These are phyloP conservation scores for Dicyrtoma fusca DNA, from an alignment of 2,888 invertebrate genomes.

Conservation along the genomic window DNA sequence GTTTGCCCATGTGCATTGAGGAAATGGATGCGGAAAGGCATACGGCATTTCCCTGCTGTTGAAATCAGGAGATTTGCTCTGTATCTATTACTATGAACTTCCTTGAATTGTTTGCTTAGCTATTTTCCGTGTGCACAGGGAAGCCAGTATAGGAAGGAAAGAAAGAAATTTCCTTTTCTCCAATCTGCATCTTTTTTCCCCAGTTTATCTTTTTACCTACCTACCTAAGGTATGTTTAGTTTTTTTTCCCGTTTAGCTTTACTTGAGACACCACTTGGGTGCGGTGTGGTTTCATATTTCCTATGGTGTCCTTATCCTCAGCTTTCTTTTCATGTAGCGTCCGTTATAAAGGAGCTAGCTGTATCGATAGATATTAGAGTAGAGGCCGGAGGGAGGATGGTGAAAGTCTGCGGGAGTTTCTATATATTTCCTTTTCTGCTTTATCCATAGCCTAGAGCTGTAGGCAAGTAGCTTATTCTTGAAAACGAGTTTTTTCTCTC, in stretches of 20 bases:
- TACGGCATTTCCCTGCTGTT: no score
- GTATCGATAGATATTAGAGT: no score
- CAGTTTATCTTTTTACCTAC: neutral
- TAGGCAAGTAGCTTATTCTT: neutral
- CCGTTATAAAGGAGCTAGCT: no score
- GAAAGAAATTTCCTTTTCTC: slow-evolving; percentile 2
- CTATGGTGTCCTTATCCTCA: neutral
- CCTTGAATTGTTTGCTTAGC: no score
- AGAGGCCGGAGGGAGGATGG: no score
- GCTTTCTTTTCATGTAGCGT: neutral
- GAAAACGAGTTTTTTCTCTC: slow-evolving; percentile 1
- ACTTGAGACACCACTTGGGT: neutral
- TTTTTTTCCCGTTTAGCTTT: neutral
- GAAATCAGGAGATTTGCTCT: no score
- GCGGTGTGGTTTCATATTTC: neutral
- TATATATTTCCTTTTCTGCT: neutral
- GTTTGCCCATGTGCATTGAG: no score
- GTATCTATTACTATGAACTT: no score
- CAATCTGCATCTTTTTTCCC: slow-evolving; percentile 28
- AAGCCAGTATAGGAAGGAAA: neutral
- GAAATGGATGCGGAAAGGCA: no score
- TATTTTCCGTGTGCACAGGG: neutral
- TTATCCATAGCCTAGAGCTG: neutral
- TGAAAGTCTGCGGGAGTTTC: neutral
- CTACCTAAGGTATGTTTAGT: neutral